phyloP scores from a whole-genome alignment of 2,113 vertebrate genomes.

The Coptodon bakossiorum region DNA sequence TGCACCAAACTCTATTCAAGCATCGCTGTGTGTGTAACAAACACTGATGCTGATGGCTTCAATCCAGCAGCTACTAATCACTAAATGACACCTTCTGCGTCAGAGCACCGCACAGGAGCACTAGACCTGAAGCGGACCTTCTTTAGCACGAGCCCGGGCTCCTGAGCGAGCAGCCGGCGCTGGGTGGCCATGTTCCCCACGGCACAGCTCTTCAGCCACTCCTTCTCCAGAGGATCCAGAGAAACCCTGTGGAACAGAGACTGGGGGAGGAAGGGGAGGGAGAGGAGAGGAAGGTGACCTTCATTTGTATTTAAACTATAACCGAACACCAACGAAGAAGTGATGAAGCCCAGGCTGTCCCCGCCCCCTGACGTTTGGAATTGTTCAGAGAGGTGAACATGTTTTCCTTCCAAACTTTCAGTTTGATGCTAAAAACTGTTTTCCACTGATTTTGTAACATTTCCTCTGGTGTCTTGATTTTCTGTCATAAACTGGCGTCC shows the following conservation, averaged over 20 bases:
- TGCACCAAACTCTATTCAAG: not conserved
- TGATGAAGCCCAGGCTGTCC: not conserved
- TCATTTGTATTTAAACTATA: not conserved
- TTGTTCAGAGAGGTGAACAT: not conserved
- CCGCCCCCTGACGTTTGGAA: not conserved
- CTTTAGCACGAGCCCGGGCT: slow-evolving; percentile 36
- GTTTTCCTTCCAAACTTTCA: not conserved
- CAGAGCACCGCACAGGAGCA: not conserved
- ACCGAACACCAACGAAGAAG: not conserved
- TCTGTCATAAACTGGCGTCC: not conserved
- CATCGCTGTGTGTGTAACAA: not conserved
- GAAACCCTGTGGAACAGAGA: slow-evolving; percentile 61
- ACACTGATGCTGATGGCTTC: not conserved
- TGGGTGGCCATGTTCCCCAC: slow-evolving; percentile 28
- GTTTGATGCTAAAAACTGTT: not conserved
- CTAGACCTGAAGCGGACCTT: slow-evolving; percentile 10
- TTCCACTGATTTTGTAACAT: not conserved
- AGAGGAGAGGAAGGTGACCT: not conserved
- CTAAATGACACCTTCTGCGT: not conserved
- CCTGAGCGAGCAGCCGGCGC: slow-evolving; percentile 35
- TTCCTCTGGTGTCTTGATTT: not conserved
- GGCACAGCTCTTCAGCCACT: slow-evolving; percentile 52
- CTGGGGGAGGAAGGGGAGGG: not conserved
- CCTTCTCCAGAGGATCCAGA: slow-evolving; percentile 55
- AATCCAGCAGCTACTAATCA: not conserved